Evolutionary conservation across 2,113 vertebrate genomes (phyloP), one percentile per base, ranked within the genome.

Genomic region (Indicator indicator): DNA sequence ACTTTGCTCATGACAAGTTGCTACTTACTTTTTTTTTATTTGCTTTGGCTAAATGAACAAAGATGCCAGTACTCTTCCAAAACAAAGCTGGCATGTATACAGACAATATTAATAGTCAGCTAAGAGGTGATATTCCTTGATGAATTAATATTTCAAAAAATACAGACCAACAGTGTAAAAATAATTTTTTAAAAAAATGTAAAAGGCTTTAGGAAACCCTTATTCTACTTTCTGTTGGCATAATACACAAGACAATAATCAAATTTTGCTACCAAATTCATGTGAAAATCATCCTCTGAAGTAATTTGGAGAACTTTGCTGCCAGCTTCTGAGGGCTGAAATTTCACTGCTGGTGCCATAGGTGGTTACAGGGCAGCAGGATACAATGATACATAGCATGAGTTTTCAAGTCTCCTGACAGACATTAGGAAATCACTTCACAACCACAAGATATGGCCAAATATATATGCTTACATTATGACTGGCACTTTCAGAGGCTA

Each of bases 51-150:
- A 62, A 77, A 63, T 27, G 33, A 85, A 67, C 48, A 74, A 83
- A 94, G 73, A 32, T 56, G 9, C 44, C 46, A 59, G 7, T 68
- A 38, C 12, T 54, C 50, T 60, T 88, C 73, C 59, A 88, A 69
- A 92, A 89, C n/a, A 95, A 94, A 93, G 65, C 16, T 91, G 21
- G 21, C 48, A 23, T 23, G 20, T 96, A 94, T 68, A 75, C 9
- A 81, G 42, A 14, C 12, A 83, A 52, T 74, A 88, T 63, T 90
- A 85, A 70, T 12, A 92, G 13, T 44, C 42, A 81, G 32, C 56
- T 48, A 77, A 72, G 24, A 78, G 67, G 18, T 38, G 33, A 30
- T 36, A 73, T 44, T 83, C 27, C 21, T 73, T 59, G 19, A 38
- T 28, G 24, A 82, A 76, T 44, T 65, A 69, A 36, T 64, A 38